A percentile compares a stretch with the other conserved stretches of the same genome.
Conservation (phyloP, 2,888 invertebrate species). For the Bedellia somnulentella region DNA sequence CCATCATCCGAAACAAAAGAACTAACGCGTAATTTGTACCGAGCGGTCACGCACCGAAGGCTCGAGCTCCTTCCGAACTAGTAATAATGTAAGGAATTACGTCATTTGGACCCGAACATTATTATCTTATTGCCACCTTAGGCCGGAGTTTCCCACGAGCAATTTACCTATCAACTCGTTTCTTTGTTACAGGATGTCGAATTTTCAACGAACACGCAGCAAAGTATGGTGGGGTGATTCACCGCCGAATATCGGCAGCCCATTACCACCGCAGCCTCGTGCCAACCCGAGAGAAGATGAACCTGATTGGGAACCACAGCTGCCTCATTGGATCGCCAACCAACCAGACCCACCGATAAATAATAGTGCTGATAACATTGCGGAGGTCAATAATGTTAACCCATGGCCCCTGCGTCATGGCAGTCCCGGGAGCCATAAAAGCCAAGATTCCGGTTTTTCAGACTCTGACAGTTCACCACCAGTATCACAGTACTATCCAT, state of each 20-base stretch:
- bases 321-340: conserved; percentile 55
- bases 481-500: conserved; percentile 38
- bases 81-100: conserved; percentile 45
- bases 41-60: conserved; percentile 31
- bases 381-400: conserved; percentile 28
- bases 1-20: conserved; percentile 31
- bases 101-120: conserved; percentile 42
- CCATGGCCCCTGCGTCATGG: conserved; percentile 52
- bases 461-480: conserved; percentile 73
- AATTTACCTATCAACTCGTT: conserved; percentile 24
- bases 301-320: conserved; percentile 51
- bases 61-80: conserved; percentile 28
- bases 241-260: conserved; percentile 41
- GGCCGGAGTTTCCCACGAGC: conserved; percentile 36
- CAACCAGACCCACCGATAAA: conserved; percentile 39
- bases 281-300: conserved; percentile 32
- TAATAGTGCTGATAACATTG: conserved; percentile 37
- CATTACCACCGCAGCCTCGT: conserved; percentile 30
- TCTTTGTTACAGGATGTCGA: conserved; percentile 62
- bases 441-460: conserved; percentile 81
- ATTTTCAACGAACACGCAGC: conserved; percentile 68
- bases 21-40: conserved; percentile 11
- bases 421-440: conserved; percentile 68
- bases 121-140: conserved; percentile 25
- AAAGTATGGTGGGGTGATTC: conserved; percentile 70